Evolutionary conservation across 2,797 vertebrate genomes (phyloP).

Genomic region (Schizothorax lantsangensis): DNA sequence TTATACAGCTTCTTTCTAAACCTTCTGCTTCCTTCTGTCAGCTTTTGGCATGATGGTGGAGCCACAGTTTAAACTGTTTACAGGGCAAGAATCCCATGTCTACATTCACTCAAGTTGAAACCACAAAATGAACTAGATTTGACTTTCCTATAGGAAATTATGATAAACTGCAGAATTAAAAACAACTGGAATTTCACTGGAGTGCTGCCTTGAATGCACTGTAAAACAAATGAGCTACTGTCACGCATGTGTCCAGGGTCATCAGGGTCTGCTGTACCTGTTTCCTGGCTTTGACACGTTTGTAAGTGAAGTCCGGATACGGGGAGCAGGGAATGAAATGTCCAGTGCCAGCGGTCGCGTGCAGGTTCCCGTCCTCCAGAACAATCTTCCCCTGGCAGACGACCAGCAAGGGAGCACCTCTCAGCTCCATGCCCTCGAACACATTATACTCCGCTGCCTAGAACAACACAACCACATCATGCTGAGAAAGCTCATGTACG

Average conservation of each 20-base stretch:
- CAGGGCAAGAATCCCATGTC: background rate
- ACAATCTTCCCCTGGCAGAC: slow-evolving; percentile 97
- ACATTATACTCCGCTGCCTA: slow-evolving; percentile 96
- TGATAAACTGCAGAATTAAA: background rate
- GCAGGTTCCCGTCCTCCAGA: slow-evolving; percentile 91
- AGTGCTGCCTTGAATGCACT: background rate
- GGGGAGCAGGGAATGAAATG: slow-evolving; percentile 92
- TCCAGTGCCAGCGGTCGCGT: slow-evolving; percentile 87
- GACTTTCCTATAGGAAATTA: background rate
- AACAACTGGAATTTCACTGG: background rate
- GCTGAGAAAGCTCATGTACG: background rate
- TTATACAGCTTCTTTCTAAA: background rate
- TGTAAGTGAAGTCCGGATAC: slow-evolving; percentile 95
- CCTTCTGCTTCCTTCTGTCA: background rate
- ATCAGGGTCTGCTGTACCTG: slow-evolving; percentile 79
- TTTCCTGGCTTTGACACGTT: slow-evolving; percentile 96
- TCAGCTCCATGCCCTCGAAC: slow-evolving; percentile 96
- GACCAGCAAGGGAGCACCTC: slow-evolving; percentile 89
- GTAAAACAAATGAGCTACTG: background rate
- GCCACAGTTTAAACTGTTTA: background rate
- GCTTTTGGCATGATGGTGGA: background rate
- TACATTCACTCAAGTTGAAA: background rate
- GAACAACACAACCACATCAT: background rate
- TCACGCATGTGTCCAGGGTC: background rate
- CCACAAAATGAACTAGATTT: background rate